Conservation (phyloP, 2,888 invertebrate genomes). For the Andrena bucephala region DNA sequence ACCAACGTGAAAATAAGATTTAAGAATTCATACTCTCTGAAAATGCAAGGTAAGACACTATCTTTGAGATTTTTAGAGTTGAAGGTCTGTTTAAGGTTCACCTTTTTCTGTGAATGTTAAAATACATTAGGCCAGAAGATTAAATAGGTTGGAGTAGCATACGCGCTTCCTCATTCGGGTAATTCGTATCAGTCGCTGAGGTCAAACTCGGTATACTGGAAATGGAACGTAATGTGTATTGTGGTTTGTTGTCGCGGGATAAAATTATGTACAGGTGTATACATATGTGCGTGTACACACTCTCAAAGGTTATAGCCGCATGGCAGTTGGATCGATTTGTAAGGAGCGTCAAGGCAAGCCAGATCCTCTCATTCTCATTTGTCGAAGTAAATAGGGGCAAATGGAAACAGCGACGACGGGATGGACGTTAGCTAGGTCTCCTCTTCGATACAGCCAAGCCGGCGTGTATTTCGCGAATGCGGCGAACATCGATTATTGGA, state of each 20-base stretch:
- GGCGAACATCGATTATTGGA: slow-evolving; percentile 26
- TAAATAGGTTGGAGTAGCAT: slow-evolving; percentile 26
- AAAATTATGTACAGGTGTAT: slow-evolving; percentile 35
- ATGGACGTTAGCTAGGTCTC: not conserved
- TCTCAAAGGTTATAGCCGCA: slow-evolving; percentile 65
- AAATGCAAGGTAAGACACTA: no score
- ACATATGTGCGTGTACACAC: slow-evolving; percentile 6
- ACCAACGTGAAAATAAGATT: no score
- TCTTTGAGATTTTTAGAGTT: no score
- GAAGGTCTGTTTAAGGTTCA: no score
- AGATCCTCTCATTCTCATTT: slow-evolving; percentile 76
- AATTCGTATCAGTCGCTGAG: slow-evolving; percentile 56
- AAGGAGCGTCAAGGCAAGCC: slow-evolving; percentile 83
- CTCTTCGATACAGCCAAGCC: not conserved
- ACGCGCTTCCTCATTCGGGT: slow-evolving; percentile 37
- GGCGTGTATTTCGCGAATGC: slow-evolving; percentile 19
- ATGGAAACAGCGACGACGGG: slow-evolving; percentile 33
- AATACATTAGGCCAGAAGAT: slow-evolving; percentile 16
- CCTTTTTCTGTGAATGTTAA: not conserved
- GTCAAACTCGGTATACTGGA: slow-evolving; percentile 50
- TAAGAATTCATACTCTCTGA: no score
- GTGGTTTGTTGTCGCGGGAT: slow-evolving; percentile 38
- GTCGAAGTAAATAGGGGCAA: slow-evolving; percentile 40
- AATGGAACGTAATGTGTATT: slow-evolving; percentile 60
- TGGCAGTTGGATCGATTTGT: slow-evolving; percentile 81